Percentiles rank a stretch among this genome's conserved stretches.
Conservation (phyloP, 2,113 vertebrate genomes). For the Cryptoleucopteryx plumbea region DNA sequence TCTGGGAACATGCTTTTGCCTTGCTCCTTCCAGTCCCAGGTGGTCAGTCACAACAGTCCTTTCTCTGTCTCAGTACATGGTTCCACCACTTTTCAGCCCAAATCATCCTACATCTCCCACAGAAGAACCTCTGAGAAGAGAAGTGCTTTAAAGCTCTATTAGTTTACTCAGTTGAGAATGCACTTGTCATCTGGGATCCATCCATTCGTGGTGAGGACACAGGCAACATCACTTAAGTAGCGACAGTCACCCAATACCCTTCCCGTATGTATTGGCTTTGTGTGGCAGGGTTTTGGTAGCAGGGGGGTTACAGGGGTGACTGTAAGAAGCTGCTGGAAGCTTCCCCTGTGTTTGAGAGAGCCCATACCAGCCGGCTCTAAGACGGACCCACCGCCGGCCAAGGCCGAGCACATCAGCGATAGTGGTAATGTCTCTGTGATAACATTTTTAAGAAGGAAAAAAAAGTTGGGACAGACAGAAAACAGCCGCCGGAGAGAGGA, state of each 20-base stretch:
- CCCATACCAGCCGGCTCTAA: no score
- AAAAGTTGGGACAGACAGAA: no score
- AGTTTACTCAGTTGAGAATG: background rate
- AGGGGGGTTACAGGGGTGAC: no score
- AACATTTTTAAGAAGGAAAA: no score
- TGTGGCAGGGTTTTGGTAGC: no score
- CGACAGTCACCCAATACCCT: background rate
- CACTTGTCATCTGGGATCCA: background rate
- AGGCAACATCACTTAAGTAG: background rate
- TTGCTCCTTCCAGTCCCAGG: background rate
- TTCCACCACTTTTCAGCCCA: background rate
- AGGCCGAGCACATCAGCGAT: no score
- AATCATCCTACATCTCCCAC: background rate
- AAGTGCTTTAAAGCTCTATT: background rate
- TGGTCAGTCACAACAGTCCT: background rate
- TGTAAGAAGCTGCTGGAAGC: no score
- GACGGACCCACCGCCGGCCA: no score
- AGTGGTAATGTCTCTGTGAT: no score
- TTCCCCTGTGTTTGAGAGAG: no score
- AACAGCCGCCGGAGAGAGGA: no score
- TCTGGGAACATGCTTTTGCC: background rate
- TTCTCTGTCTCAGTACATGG: background rate
- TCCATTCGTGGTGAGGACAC: background rate
- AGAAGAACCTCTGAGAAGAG: background rate
- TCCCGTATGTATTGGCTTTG: background rate